Conservation (phyloP, 2,888 invertebrate species). For the Morpho achilles region DNA sequence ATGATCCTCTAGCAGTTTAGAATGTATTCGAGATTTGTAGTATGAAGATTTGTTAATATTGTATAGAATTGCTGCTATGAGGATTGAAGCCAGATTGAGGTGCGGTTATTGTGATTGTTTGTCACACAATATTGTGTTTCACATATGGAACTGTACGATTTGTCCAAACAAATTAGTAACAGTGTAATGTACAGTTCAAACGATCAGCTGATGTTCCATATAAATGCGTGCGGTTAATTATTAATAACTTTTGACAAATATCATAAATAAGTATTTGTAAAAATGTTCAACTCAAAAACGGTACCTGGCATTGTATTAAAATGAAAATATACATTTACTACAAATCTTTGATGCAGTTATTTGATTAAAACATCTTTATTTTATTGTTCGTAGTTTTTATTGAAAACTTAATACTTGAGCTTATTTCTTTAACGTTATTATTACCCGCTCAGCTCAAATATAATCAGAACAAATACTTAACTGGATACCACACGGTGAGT, state of each 20-base stretch:
- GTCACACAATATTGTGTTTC: conserved; percentile 36
- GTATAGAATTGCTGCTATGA: conserved; percentile 34
- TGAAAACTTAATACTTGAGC: conserved; percentile 63
- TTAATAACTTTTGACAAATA: conserved; percentile 57
- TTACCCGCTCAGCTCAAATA: conserved; percentile 20
- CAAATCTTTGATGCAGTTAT: conserved; percentile 68
- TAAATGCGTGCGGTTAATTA: conserved; percentile 40
- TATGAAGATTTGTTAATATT: conserved; percentile 31
- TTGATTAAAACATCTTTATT: conserved; percentile 37
- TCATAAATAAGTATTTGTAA: conserved; percentile 54
- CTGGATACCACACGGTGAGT: too few species aligned
- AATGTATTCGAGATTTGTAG: conserved; percentile 28
- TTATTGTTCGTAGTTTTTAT: conserved; percentile 41
- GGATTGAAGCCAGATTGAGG: conserved; percentile 37
- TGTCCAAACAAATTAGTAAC: conserved; percentile 25
- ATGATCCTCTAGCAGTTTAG: conserved; percentile 42
- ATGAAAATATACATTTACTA: conserved; percentile 75
- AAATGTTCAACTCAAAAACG: conserved; percentile 68
- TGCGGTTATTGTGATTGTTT: conserved; percentile 41
- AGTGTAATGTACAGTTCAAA: conserved; percentile 47
- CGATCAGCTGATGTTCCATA: conserved; percentile 45
- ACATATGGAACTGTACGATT: too few species aligned
- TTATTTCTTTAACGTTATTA: conserved; percentile 36
- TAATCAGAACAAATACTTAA: too few species aligned
- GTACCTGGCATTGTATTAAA: conserved; percentile 76